These are phyloP conservation scores for Recurvirostra avosetta DNA, from an alignment of 2,113 vertebrate genomes.

Conservation along the genomic window DNA sequence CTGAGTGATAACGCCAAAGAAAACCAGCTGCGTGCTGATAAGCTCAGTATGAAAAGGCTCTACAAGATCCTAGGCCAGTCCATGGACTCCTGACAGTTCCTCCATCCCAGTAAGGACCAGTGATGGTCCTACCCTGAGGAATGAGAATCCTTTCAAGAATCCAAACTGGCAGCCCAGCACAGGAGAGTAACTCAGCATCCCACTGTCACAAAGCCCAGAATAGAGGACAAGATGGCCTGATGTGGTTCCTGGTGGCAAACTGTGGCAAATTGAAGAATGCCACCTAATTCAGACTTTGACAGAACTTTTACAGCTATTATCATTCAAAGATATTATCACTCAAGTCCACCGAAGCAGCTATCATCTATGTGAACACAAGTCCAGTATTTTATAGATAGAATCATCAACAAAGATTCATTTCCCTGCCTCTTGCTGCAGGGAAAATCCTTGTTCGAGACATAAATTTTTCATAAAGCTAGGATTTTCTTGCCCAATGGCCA, in stretches of 20 bases:
- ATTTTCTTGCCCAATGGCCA: not conserved
- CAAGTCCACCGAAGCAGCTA: not conserved
- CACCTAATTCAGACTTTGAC: not conserved
- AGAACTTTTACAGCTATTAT: not conserved
- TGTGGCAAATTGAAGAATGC: not conserved
- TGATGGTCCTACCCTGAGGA: not conserved
- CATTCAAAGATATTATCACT: not conserved
- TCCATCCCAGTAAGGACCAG: not conserved
- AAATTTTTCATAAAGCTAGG: not conserved
- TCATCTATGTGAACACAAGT: not conserved
- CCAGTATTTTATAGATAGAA: not conserved
- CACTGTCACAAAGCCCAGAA: not conserved
- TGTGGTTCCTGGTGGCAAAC: not conserved
- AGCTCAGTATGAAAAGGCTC: not conserved
- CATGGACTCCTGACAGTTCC: not conserved
- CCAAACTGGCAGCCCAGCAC: not conserved
- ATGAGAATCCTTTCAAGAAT: not conserved
- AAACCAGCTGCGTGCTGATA: constrained; percentile 45
- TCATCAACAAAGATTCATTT: not conserved
- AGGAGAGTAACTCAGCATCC: not conserved
- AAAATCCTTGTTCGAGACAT: not conserved
- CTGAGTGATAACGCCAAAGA: constrained; percentile 10
- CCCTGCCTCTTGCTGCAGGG: not conserved
- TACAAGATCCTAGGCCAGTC: not conserved
- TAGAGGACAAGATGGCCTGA: not conserved